These are phyloP conservation scores for Synergus japonicus DNA, from an alignment of 2,888 invertebrate genomes.

Conservation along the genomic window DNA sequence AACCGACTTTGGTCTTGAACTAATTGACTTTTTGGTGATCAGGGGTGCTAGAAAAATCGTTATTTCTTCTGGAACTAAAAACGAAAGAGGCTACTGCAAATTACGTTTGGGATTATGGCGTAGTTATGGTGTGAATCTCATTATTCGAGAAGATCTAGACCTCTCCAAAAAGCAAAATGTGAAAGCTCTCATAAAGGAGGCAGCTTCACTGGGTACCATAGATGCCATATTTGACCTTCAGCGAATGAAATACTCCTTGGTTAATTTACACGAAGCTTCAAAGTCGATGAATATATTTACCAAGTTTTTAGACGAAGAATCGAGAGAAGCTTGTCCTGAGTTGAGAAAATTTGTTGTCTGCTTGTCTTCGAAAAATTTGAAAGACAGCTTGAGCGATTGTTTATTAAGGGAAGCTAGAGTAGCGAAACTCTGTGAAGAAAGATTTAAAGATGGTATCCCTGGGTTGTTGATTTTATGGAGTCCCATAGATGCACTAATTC, in stretches of 20 bases:
- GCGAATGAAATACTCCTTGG: slow-evolving; percentile 25
- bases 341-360: slow-evolving; percentile 52
- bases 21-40: slow-evolving; percentile 53
- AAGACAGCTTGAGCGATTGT: background rate
- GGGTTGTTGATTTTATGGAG: slow-evolving; percentile 44
- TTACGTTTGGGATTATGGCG: slow-evolving; percentile 49
- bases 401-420: background rate
- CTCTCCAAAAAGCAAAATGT: slow-evolving; percentile 46
- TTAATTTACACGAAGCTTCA: background rate
- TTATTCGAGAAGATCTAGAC: slow-evolving; percentile 45
- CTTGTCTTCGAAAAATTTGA: slow-evolving; percentile 26
- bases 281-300: slow-evolving; percentile 32
- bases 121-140: slow-evolving; percentile 47
- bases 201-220: slow-evolving; percentile 45
- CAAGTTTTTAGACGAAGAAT: slow-evolving; percentile 51
- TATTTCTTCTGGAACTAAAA: slow-evolving; percentile 45
- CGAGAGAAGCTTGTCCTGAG: slow-evolving; percentile 41
- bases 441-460: slow-evolving; percentile 41
- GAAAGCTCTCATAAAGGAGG: slow-evolving; percentile 49
- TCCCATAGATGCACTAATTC: background rate
- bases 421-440: slow-evolving; percentile 32
- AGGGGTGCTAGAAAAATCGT: slow-evolving; percentile 54
- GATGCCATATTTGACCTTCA: slow-evolving; percentile 55
- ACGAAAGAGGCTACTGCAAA: slow-evolving; percentile 43
- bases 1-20: slow-evolving; percentile 79